These are phyloP conservation scores for Stenoptilia bipunctidactyla DNA, from an alignment of 2,888 invertebrate species.

Conservation along the genomic window DNA sequence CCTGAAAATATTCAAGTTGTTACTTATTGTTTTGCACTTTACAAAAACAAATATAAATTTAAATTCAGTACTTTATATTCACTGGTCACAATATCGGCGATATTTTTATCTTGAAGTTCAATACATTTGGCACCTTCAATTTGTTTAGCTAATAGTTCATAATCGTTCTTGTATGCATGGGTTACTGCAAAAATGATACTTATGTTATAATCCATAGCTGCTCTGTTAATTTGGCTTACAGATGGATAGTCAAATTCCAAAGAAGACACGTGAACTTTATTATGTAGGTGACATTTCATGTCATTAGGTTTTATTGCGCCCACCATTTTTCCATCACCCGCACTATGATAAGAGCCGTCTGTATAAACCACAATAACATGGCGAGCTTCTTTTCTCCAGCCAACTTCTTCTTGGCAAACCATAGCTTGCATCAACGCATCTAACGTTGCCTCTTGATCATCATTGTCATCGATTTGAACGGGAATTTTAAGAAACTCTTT, in stretches of 20 bases:
- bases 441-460: constrained; percentile 85
- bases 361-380: constrained; percentile 83
- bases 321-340: constrained; percentile 84
- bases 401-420: constrained; percentile 76
- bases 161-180: constrained; percentile 25
- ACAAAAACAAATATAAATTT: too few relatives aligned
- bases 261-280: constrained; percentile 54
- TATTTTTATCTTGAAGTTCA: constrained; percentile 15
- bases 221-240: constrained; percentile 75
- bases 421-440: constrained; percentile 91
- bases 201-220: constrained; percentile 77
- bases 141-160: constrained; percentile 65
- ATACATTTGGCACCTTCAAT: constrained; percentile 79
- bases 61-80: too few relatives aligned
- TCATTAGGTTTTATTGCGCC: constrained; percentile 79
- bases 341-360: constrained; percentile 84
- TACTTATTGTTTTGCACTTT: too few relatives aligned
- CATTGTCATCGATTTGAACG: constrained; percentile 65
- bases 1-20: too few relatives aligned
- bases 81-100: too few relatives aligned
- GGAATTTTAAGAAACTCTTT: constrained; percentile 9
- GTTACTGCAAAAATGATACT: constrained; percentile 83
- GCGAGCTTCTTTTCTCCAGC: constrained; percentile 81
- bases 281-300: constrained; percentile 74
- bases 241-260: constrained; percentile 82